Evolutionary conservation across 2,113 vertebrate species (phyloP).

Genomic region (Rousettus leschenaultii): DNA sequence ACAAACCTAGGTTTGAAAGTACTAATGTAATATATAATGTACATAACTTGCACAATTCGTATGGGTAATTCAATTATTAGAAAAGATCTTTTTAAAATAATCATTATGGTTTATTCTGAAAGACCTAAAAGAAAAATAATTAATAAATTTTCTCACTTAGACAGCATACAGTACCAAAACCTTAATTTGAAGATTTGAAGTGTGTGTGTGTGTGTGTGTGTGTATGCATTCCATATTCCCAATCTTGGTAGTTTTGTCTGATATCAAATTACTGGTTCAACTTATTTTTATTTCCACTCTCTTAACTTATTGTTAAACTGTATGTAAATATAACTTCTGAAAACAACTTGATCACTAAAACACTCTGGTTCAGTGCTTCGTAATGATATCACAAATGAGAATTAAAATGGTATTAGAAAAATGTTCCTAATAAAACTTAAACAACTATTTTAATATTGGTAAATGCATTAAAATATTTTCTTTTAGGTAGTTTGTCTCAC

Average conservation of each 20-base stretch:
- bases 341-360: neutral
- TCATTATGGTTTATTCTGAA: neutral
- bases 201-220: fast-evolving
- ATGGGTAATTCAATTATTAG: neutral
- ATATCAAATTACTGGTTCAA: neutral
- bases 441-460: neutral
- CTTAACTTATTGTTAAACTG: neutral
- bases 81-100: neutral
- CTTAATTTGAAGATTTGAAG: neutral
- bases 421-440: neutral
- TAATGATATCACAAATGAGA: neutral
- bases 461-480: neutral
- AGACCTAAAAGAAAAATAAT: neutral
- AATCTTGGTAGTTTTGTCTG: neutral
- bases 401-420: neutral
- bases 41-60: neutral
- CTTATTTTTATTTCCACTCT: neutral
- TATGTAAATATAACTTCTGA: neutral
- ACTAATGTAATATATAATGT: neutral
- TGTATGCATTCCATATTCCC: neutral
- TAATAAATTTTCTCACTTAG: neutral
- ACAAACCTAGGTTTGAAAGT: neutral
- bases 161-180: neutral
- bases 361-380: neutral
- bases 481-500: neutral